Base-by-base conservation (phyloP, 2,888 invertebrate species). In the Drymonia ruficornis region DNA sequence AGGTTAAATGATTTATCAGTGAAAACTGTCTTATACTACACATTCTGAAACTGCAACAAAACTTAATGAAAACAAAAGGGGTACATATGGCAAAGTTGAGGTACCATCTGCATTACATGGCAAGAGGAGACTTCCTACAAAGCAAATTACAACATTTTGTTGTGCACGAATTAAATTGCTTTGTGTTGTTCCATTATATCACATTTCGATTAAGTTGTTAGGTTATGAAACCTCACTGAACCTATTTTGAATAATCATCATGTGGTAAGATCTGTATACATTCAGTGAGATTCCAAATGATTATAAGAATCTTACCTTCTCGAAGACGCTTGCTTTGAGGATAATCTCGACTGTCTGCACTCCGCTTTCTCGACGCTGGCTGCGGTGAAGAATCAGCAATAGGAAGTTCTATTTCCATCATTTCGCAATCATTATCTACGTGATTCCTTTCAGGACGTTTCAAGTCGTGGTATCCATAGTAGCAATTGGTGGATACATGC, bases 401-500 rank as follows among this genome's bases (percentile, higher is more conserved):
- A 36, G 65, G 65, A 53, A 66, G 64, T 43, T 80, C 72, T 53
- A 80, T 70, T 62, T 90, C 90, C 49, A 78, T 61, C 91, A 91
- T 92, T 81, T 93, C 92, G 76, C 86, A 89, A 82, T 89, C 89
- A 12, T 75, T 78, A 55, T 74, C 79, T 61, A 72, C 72, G 67
- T 79, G 71, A 53, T 65, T 61, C 57, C 67, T 79, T 69, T 74
- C 72, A 31, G 70, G 51, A 51, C 59, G 78, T 67, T 86, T 85
- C 18, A 83, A 68, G 59, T 86, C 82, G 54, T 93, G 92, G 76
- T 86, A 93, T 50, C 93, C 93, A 63, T 93, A 93, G 71, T 93
- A 93, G 69, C 91, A 91, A 78, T 93, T 93, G 45, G 88, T 90
- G 48, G 93, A 93, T 72, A 93, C 83, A 72, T 91, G 91, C 65